Base-by-base conservation (phyloP, 2,888 invertebrate species). In the Torymus auratus region DNA sequence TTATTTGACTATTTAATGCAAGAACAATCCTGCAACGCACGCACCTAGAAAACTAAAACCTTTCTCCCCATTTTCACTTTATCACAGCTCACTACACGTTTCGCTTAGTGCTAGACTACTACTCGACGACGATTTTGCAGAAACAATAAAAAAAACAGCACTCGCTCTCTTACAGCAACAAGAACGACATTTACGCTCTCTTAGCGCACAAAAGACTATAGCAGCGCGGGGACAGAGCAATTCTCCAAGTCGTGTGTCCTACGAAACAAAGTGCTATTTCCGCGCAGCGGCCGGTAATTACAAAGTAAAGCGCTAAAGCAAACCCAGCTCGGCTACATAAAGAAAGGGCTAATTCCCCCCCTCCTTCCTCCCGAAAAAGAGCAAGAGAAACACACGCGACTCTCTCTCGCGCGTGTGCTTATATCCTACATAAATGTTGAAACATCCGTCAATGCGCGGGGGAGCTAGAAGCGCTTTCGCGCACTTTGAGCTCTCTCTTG, bases 241-340 rank as follows among this genome's bases (percentile, higher is more conserved):
- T 75, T 75, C 28, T 28, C 23, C 50, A 75, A 68, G 12, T 13
- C 20, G 15, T 52, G 14, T 17, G 17, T 17, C 28, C 15, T 23
- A 7, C 3, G 28, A 15, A 15, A 11, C 14, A 76, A 62, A 71
- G 58, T 52, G 58, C 23, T 55, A 61, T 61, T 67, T 68, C 52
- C 61, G 56, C 15, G 15, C 60, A 28, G 28, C 12, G 7, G 7
- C 64, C 58, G 58, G 14, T 61, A 70, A 71, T 73, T 73, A 69
- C 58, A 69, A 65, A 75, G 69, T 53, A 61, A 80, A 80, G 53
- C 74, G 20, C 52, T 20, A 56, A 64, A 64, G 64, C 73, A 73
- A 79, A 79, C 69, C 41, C 5, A 62, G n/a, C 53, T 28, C 41
- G 12, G 23, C 56, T 17, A n/a, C 12, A 23, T 52, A 65, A 50